Conservation (phyloP, 92 coral and sea anemone genomes). For the Porites rus region DNA sequence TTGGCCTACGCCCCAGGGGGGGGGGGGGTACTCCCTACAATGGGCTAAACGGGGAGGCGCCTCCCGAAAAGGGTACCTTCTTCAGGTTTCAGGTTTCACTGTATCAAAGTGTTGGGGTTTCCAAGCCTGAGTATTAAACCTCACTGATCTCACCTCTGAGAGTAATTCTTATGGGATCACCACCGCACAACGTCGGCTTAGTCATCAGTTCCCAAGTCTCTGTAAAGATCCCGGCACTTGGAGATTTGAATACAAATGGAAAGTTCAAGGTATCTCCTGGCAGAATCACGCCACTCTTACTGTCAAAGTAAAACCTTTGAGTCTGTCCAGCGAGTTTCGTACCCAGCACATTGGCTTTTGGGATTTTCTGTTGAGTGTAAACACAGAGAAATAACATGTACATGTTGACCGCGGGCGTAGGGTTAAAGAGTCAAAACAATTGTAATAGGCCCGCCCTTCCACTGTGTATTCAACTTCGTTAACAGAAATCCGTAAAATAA, state of each 20-base stretch:
- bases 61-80: no score
- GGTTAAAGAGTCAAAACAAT: no score
- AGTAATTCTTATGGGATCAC: conserved; percentile 85
- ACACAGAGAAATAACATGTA: not conserved
- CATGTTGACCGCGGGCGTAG: no score
- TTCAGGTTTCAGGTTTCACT: no score
- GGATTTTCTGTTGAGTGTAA: conserved; percentile 69
- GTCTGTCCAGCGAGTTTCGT: conserved; percentile 86
- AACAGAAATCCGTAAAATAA: no score
- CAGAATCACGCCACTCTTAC: conserved; percentile 96
- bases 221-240: conserved; percentile 92
- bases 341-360: conserved; percentile 81
- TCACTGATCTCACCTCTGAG: conserved; percentile 64
- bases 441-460: no score
- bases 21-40: no score
- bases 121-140: not conserved
- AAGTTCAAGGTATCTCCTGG: conserved; percentile 98
- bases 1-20: no score
- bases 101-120: no score
- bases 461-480: no score
- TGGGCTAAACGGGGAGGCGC: no score
- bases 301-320: conserved; percentile 96
- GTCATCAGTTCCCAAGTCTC: conserved; percentile 96
- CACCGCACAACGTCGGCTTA: conserved; percentile 89
- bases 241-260: conserved; percentile 96